Percentiles rank a stretch among this genome's conserved stretches.
Conservation (phyloP, 1,140 invertebrate species). For the Pomacea maculata region DNA sequence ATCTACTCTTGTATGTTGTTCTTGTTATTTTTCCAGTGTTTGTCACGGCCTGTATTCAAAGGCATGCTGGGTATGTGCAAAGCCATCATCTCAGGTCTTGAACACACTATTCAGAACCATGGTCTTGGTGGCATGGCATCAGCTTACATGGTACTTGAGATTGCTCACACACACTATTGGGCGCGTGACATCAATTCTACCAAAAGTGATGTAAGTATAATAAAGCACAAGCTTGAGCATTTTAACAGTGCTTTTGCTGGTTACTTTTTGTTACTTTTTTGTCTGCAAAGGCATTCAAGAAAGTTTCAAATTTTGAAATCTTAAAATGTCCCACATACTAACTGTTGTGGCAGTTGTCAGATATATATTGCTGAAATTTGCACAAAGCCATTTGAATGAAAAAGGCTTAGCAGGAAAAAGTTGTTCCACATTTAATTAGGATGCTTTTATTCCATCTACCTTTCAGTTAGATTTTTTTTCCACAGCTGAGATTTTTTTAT, state of each 20-base stretch:
- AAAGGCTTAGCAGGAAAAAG: no score
- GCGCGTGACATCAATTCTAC: constrained; percentile 76
- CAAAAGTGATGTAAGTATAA: constrained; percentile 51
- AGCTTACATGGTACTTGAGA: constrained; percentile 95
- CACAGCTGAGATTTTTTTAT: no score
- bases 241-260: neutral
- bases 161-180: constrained; percentile 99
- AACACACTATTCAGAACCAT: constrained; percentile 91
- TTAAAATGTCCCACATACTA: no score
- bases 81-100: constrained; percentile 88
- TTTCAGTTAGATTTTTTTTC: no score
- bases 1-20: neutral
- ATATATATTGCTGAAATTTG: neutral
- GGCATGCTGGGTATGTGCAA: constrained; percentile 94
- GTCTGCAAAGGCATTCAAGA: neutral
- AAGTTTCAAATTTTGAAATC: neutral
- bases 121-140: constrained; percentile 97
- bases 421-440: no score
- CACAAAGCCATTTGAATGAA: no score
- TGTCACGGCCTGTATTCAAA: constrained; percentile 82
- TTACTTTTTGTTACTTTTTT: neutral
- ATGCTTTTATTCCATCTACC: no score
- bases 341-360: neutral
- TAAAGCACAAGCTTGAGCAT: constrained; percentile 29
- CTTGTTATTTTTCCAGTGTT: constrained; percentile 41